A percentile compares a stretch with the other conserved stretches of the same genome.
phyloP scores from a whole-genome alignment of 2,888 invertebrate genomes.

The Tetramorium bicarinatum region DNA sequence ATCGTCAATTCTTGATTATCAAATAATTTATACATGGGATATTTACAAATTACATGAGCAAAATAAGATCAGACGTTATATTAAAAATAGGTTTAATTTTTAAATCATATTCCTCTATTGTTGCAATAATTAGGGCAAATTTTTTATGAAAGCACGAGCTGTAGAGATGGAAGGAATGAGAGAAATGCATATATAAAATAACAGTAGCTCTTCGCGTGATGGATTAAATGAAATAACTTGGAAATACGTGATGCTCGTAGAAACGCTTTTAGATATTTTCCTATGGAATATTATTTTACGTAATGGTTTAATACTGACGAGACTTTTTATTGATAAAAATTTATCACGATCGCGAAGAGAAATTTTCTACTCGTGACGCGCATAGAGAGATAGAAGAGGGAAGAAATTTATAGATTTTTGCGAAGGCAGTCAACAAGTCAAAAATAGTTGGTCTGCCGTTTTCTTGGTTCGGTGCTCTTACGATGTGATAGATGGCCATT shows the following conservation, averaged over 20 bases:
- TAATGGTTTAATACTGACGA: conserved; percentile 23
- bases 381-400: background rate
- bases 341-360: conserved; percentile 2
- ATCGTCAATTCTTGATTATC: background rate
- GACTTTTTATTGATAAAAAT: conserved; percentile 39
- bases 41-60: background rate
- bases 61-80: background rate
- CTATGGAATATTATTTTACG: conserved; percentile 35
- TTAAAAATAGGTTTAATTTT: background rate
- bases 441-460: conserved; percentile 36
- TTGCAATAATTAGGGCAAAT: conserved; percentile 14
- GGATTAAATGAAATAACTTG: conserved; percentile 38
- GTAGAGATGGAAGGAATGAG: background rate
- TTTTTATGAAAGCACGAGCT: conserved; percentile 6
- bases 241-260: conserved; percentile 18
- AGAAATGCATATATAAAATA: conserved; percentile 16
- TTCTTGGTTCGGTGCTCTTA: conserved; percentile 12
- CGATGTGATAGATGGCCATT: conserved; percentile 69
- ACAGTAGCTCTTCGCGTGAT: conserved; percentile 6
- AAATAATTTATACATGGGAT: background rate
- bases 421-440: conserved; percentile 27
- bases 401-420: conserved; percentile 40
- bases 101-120: background rate
- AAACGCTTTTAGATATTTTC: conserved; percentile 24
- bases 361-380: conserved; percentile 3